Base-by-base conservation (phyloP, 2,888 invertebrate genomes). In the Pristionchus mayeri region DNA sequence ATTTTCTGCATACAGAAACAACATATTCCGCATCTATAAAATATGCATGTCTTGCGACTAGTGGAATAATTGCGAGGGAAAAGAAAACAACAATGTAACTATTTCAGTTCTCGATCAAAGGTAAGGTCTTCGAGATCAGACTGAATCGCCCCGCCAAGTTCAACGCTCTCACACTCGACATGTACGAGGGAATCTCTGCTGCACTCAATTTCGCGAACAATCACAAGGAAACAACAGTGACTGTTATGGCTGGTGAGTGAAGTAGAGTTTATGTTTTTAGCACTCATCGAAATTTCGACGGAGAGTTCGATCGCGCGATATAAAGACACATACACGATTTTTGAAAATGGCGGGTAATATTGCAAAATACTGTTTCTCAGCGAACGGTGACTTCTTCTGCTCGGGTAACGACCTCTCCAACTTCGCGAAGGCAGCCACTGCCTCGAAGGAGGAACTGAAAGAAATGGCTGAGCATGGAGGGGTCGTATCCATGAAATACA, bases 381-480 rank as follows among this genome's bases (percentile, higher is more conserved):
- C n/a, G n/a, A n/a, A n/a, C n/a, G n/a, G 96, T 13, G 95, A 96
- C 87, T 97, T 95, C 93, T 97, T 95, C 93, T 96, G 95, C 90
- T 96, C 96, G 93, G 97, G 97, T 13, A 96, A 96, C 94, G 97
- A 97, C 93, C 92, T 95, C 67, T 92, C 93, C 84, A 94, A 94
- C 89, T 95, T 95, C 90, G 93, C 89, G 85, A 85, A 86, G 52
- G 87, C 89, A 18, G 87, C 88, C 85, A 87, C 84, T 34, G 90
- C 85, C 34, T 85, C 71, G 81, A 87, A 85, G 85, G 90, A 86
- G 76, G 88, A 86, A 86, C 85, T 86, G 57, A 87, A 86, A 13
- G 83, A n/a, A n/a, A n/a, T n/a, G 88, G 89, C 92, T 4, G 88
- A 89, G 37, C 84, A 85, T 6, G 91, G 89, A 4, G 88, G 87